Percentiles rank a stretch among this genome's conserved stretches.
Evolutionary conservation across 2,113 vertebrate species (phyloP).

Genomic region (Alethe diademata): DNA sequence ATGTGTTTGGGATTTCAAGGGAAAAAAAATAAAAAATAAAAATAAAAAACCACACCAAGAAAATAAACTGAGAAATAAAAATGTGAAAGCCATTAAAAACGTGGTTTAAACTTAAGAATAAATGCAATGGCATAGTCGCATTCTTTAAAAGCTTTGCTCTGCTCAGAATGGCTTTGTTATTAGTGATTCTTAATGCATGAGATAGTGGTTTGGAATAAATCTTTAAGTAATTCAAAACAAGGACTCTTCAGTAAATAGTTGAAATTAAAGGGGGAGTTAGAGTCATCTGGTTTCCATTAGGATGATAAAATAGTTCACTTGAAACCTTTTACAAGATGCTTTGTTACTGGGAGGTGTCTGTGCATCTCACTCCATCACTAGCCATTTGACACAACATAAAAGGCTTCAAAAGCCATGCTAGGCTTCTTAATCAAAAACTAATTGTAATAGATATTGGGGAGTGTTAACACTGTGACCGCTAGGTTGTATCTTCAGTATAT

Average conservation of each 20-base stretch:
- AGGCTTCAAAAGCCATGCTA: conserved; percentile 90
- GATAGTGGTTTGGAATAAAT: conserved; percentile 81
- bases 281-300: conserved; percentile 99
- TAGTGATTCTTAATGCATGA: conserved; percentile 77
- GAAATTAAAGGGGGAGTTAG: conserved; percentile 83
- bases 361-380: conserved; percentile 92
- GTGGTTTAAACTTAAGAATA: conserved; percentile 50
- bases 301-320: conserved; percentile 99
- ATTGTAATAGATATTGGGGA: conserved; percentile 99
- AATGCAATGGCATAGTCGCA: conserved; percentile 31
- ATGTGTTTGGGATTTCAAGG: neutral
- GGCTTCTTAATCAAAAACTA: conserved; percentile 99
- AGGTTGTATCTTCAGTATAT: conserved; percentile 84
- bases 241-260: conserved; percentile 88
- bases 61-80: conserved; percentile 51
- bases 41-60: neutral
- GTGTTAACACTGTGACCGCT: conserved; percentile 94
- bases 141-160: conserved; percentile 71
- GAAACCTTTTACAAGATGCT: conserved; percentile 94
- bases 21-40: neutral
- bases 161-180: conserved; percentile 70
- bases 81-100: conserved; percentile 56
- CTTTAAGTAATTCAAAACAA: conserved; percentile 83
- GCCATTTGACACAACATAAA: conserved; percentile 98
- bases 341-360: conserved; percentile 93